Base-by-base conservation (phyloP, 2,113 vertebrate genomes). In the Peromyscus californicus region DNA sequence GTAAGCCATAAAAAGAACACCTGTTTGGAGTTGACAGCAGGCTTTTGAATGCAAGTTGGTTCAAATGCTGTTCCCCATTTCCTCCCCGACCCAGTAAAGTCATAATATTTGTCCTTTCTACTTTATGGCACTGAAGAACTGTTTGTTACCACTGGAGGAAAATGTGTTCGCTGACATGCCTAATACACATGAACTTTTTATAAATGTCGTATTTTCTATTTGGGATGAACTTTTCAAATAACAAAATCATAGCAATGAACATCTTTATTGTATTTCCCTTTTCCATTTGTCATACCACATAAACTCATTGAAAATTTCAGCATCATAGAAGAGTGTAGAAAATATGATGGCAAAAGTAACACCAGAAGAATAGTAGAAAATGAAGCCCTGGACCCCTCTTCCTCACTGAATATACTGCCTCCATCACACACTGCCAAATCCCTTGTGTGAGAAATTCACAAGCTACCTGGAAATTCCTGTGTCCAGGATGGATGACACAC, bases 181-280 rank as follows among this genome's bases (percentile, higher is more conserved):
- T 91, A 78, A 79, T 80, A 9, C 33, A 83, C 48, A 22, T 63
- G 24, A 91, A 92, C 12, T 19, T 51, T 93, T 94, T 86, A 87
- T 69, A 51, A 85, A 33, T 5, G 33, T 67, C 70, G 33, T 72
- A 39, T 93, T 96, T 94, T 94, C 13, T 72, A 45, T 87, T 88
- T 59, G 45, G 91, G 91, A 15, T 96, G 54, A 89, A 75, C 61
- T 94, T 96, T 96, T 82, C 80, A 95, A 80, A 63, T 89, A 91
- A n/a, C 3, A 93, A 82, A 78, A 67, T 22, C 90, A 45, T 42
- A 89, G 26, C 59, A 84, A 67, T 79, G 91, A 93, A 76, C 93
- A 74, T 39, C 7, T 96, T 95, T 72, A 63, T 15, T 65, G 0
- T 65, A 76, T 94, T 96, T 95, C 22, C 59, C n/a, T 12, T 94